Evolutionary conservation across 2,797 vertebrate species (phyloP).

Genomic region (Novumbra hubbsi): DNA sequence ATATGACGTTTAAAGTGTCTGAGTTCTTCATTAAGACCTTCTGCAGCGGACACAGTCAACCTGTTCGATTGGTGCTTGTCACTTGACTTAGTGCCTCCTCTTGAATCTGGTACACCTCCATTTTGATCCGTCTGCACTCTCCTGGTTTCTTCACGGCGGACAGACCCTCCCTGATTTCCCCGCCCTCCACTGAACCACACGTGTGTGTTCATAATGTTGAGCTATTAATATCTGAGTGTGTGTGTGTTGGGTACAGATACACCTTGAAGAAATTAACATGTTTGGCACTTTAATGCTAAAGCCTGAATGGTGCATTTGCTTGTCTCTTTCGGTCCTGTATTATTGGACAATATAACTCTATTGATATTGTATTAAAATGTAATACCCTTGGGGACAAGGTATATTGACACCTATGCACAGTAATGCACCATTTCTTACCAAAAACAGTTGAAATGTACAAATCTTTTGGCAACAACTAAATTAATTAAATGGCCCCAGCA

Average conservation of each 20-base stretch:
- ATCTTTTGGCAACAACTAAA: too few relatives aligned
- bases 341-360: too few relatives aligned
- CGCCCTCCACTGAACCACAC: constrained; percentile 1
- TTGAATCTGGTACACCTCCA: constrained; percentile 6
- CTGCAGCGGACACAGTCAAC: neutral
- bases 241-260: neutral
- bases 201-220: constrained; percentile 44
- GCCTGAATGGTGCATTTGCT: too few relatives aligned
- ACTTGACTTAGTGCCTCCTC: neutral
- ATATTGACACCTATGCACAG: too few relatives aligned
- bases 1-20: neutral
- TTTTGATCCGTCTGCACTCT: constrained; percentile 32
- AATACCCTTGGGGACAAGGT: too few relatives aligned
- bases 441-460: too few relatives aligned
- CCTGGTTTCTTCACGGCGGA: neutral
- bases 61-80: neutral
- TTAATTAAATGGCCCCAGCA: too few relatives aligned
- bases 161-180: constrained; percentile 10
- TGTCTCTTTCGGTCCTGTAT: too few relatives aligned
- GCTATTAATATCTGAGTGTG: constrained; percentile 26
- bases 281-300: too few relatives aligned
- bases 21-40: neutral
- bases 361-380: too few relatives aligned
- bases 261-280: too few relatives aligned
- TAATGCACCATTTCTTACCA: too few relatives aligned